Evolutionary conservation across 2,113 vertebrate species (phyloP), one percentile per base, ranked within the genome.

Genomic region (Pavo muticus): DNA sequence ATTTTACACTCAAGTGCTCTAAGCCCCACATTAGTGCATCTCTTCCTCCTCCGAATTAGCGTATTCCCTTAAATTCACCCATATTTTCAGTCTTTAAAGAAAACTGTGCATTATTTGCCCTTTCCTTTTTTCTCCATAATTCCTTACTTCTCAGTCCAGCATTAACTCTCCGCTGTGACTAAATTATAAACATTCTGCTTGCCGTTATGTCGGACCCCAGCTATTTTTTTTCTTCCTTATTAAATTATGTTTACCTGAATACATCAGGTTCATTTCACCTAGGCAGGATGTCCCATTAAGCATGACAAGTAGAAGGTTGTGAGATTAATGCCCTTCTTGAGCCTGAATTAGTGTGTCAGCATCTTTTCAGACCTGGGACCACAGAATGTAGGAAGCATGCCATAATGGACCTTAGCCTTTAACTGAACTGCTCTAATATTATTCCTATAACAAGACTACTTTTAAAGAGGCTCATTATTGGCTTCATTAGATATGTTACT

Each of bases 381-480:
- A 50, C 95, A 96, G 97, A 94, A 84, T 94, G 77, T 79, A 93
- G 95, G 94, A 97, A 97, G 89, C 94, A 13, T 95, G 95, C 96
- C 97, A 97, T 98, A 98, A 97, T 98, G 96, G 98, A 97, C 97
- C 96, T 98, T 97, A 97, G 95, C 97, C 97, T 98, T 97, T 98
- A 97, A 97, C 96, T 97, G 97, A 98, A 97, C 96, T 97, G 96
- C 97, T 97, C 95, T 97, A 98, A 98, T 98, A 97, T 98, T 98
- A 98, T 98, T 98, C 97, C 97, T 98, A 97, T 98, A 98, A 98
- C 97, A 98, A 98, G 98, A 97, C 98, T 97, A 98, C 98, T 98
- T 98, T 98, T 98, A 98, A 98, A 98, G 97, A 98, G 98, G 96
- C 98, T 99, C 98, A 98, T 98, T 99, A 98, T 98, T 97, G 97